A percentile compares a stretch with the other conserved stretches of the same genome.
phyloP scores from a whole-genome alignment of 2,113 vertebrate species.

The Xenotilapia flavipinnis region DNA sequence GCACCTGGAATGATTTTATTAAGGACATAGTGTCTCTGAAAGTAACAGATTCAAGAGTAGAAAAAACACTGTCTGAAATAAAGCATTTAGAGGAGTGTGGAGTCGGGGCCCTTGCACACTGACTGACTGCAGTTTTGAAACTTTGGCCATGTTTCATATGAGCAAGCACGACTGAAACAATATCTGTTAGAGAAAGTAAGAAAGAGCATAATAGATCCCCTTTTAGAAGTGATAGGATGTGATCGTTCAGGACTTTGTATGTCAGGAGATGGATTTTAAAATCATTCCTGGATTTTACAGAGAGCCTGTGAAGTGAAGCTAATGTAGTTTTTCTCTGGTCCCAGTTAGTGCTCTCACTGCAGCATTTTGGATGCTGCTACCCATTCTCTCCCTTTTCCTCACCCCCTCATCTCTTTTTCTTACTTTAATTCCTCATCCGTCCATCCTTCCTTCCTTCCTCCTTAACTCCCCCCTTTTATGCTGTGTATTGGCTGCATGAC shows the following conservation, averaged over 20 bases:
- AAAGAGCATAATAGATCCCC: background rate
- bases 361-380: background rate
- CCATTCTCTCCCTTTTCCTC: background rate
- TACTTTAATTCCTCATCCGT: background rate
- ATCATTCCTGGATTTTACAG: background rate
- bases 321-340: background rate
- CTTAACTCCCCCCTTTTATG: background rate
- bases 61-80: background rate
- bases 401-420: background rate
- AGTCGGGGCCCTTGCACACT: background rate
- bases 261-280: background rate
- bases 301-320: background rate
- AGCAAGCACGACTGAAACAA: background rate
- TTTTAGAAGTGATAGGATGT: background rate
- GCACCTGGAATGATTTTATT: background rate
- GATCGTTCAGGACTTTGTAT: background rate
- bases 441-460: background rate
- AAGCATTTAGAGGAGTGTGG: background rate
- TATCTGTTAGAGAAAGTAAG: background rate
- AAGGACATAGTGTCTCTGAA: background rate
- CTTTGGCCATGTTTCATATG: background rate
- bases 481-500: slow-evolving; percentile 35
- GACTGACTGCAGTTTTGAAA: background rate
- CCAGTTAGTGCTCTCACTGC: background rate
- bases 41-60: background rate